Conservation (phyloP, 2,888 invertebrate species). For the Tetrapedia diversipes region DNA sequence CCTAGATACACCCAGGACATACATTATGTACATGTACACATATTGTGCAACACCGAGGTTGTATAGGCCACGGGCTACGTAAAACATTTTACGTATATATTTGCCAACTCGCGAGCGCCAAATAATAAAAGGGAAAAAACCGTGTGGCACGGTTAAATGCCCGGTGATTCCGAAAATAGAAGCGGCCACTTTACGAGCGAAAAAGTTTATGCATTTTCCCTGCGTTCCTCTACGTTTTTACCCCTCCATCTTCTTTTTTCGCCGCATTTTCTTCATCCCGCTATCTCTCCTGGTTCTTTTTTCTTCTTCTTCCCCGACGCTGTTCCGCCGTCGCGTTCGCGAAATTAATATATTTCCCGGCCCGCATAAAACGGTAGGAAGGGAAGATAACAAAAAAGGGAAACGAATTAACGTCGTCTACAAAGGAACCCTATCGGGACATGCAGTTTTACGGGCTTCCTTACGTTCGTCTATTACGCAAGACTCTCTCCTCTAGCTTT, state of each 20-base stretch:
- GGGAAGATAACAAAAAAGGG: constrained; percentile 5
- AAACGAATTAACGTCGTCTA: constrained; percentile 35
- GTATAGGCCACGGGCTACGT: constrained; percentile 26
- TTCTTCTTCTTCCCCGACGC: not conserved
- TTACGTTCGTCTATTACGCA: constrained; percentile 62
- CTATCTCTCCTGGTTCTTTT: not conserved
- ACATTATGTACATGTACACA: too few relatives aligned
- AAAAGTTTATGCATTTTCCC: constrained; percentile 22
- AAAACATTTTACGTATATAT: constrained; percentile 42
- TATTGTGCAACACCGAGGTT: constrained; percentile 25
- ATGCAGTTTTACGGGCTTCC: constrained; percentile 55
- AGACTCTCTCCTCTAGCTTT: constrained; percentile 66
- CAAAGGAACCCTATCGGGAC: constrained; percentile 49
- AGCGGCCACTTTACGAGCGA: constrained; percentile 26
- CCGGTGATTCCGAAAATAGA: constrained; percentile 35
- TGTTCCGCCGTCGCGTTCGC: too few relatives aligned
- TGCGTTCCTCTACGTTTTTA: too few relatives aligned
- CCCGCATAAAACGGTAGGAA: not conserved
- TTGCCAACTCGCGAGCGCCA: constrained; percentile 14
- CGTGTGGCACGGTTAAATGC: constrained; percentile 14
- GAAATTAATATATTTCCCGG: constrained; percentile 24
- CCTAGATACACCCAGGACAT: constrained; percentile 16
- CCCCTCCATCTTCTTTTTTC: too few relatives aligned
- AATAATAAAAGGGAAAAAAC: constrained; percentile 30
- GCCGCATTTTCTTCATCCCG: not conserved